Percentiles rank a stretch among this genome's conserved stretches.
Evolutionary conservation across 2,113 vertebrate species (phyloP).

Genomic region (Grallaria varia): DNA sequence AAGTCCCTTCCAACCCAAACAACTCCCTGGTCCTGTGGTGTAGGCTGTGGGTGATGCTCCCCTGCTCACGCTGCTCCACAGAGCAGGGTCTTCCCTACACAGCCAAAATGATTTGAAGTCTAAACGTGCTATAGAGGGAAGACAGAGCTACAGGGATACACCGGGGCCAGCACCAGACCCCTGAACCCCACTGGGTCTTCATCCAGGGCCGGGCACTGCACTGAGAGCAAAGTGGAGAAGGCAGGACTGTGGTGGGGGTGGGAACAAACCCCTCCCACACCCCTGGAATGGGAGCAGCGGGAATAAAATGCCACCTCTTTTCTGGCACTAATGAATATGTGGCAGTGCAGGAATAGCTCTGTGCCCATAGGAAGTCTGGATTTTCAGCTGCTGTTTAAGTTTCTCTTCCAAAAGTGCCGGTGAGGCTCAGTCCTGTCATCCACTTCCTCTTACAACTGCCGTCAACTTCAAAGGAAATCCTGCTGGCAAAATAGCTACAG

Average conservation of each 20-base stretch:
- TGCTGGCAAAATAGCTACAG: slow-evolving; percentile 39
- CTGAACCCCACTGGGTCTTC: fast-evolving
- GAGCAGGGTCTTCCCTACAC: fast-evolving
- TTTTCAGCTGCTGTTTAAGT: background rate
- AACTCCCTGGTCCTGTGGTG: background rate
- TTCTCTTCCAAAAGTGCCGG: background rate
- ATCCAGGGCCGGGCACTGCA: fast-evolving
- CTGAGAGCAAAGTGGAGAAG: background rate
- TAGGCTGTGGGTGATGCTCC: background rate
- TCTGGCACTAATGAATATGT: background rate
- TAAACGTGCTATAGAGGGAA: background rate
- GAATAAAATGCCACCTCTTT: background rate
- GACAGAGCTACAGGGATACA: fast-evolving
- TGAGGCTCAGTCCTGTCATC: background rate
- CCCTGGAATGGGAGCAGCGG: background rate
- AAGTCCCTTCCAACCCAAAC: background rate
- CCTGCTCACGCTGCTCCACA: fast-evolving
- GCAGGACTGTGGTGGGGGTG: fast-evolving
- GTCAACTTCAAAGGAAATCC: slow-evolving; percentile 48
- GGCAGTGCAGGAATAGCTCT: background rate
- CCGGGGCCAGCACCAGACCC: background rate
- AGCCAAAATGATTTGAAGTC: fast-evolving
- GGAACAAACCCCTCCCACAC: background rate
- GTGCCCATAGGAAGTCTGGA: background rate
- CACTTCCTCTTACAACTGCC: background rate